Evolutionary conservation across 2,797 vertebrate species (phyloP).

Genomic region (Xenops minutus): DNA sequence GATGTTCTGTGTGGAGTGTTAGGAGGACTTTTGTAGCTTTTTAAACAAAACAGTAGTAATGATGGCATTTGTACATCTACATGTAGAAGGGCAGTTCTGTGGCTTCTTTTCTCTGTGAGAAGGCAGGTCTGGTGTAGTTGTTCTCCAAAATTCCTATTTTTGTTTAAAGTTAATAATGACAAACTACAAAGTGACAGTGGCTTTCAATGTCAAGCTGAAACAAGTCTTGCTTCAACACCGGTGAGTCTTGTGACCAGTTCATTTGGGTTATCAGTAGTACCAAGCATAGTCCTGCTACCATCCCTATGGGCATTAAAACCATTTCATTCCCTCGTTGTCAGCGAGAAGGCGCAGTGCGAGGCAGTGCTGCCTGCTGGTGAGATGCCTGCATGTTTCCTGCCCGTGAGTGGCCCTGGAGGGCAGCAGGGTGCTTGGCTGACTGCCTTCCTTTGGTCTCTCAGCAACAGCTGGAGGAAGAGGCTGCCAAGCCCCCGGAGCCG

Average conservation of each 20-base stretch:
- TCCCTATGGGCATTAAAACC: background rate
- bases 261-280: background rate
- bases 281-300: background rate
- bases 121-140: background rate
- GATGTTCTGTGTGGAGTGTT: background rate
- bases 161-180: background rate
- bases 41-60: background rate
- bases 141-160: background rate
- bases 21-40: background rate
- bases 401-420: too few species aligned
- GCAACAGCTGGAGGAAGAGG: conserved; percentile 99
- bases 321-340: background rate
- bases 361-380: conserved; percentile 9
- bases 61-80: background rate
- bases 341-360: background rate
- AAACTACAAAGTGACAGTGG: background rate
- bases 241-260: background rate
- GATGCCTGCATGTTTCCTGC: background rate
- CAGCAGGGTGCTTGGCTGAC: conserved; percentile 42
- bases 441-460: conserved; percentile 80
- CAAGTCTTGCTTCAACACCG: background rate
- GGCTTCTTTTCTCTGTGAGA: background rate
- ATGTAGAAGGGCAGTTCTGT: background rate
- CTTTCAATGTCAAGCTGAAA: background rate
- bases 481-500: conserved; percentile 95